Conservation (phyloP, 2,888 invertebrate genomes). For the Margaritifera margaritifera region DNA sequence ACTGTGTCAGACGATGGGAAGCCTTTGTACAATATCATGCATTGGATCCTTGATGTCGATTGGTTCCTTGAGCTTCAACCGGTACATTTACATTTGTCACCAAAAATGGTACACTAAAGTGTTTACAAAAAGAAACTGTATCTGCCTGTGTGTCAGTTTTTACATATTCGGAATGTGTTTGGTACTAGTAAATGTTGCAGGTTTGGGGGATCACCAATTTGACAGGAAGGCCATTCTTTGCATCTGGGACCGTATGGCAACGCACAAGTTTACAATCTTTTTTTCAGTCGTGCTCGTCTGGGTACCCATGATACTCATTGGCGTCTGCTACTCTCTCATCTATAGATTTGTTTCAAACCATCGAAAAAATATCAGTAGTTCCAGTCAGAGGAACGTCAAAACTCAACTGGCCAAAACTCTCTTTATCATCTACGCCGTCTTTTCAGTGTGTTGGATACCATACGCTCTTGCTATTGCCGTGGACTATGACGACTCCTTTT, state of each 20-base stretch:
- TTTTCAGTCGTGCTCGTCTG: slow-evolving; percentile 42
- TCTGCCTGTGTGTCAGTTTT: slow-evolving; percentile 31
- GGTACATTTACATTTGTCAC: slow-evolving; percentile 49
- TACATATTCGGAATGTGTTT: slow-evolving; percentile 37
- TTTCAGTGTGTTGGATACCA: slow-evolving; percentile 34
- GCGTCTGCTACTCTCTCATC: slow-evolving; percentile 23
- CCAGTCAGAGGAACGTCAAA: not conserved
- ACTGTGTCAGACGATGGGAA: slow-evolving; percentile 45
- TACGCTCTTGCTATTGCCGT: slow-evolving; percentile 27
- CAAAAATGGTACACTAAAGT: slow-evolving; percentile 29
- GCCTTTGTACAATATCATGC: slow-evolving; percentile 48
- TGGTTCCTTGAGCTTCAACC: slow-evolving; percentile 45
- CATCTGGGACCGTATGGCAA: slow-evolving; percentile 47
- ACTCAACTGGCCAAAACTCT: slow-evolving; percentile 21
- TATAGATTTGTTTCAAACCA: too few species aligned
- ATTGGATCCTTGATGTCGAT: slow-evolving; percentile 48
- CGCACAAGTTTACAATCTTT: slow-evolving; percentile 42
- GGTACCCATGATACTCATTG: slow-evolving; percentile 37
- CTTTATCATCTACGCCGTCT: slow-evolving; percentile 34
- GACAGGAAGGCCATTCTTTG: slow-evolving; percentile 46
- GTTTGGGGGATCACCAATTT: slow-evolving; percentile 43
- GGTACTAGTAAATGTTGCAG: slow-evolving; percentile 34
- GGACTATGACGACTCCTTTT: slow-evolving; percentile 27
- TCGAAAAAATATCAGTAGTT: too few species aligned
- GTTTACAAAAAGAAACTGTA: slow-evolving; percentile 33